Evolutionary conservation across 2,888 invertebrate genomes (phyloP).

Genomic region (Ornithoptera alexandrae): DNA sequence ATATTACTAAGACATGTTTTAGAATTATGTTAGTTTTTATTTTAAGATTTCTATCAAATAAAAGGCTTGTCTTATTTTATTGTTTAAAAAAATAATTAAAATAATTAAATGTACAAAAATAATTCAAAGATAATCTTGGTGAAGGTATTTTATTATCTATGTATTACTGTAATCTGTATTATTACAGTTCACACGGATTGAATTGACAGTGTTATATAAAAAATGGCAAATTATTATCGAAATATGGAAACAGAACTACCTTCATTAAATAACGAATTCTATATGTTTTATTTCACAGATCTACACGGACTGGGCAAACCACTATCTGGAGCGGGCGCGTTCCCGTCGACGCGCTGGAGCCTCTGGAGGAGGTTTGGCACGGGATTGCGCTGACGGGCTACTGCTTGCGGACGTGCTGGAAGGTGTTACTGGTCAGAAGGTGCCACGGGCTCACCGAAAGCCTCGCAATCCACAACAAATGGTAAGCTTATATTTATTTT

Average conservation of each 20-base stretch:
- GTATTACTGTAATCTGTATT: too few species aligned
- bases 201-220: too few species aligned
- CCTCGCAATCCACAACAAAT: constrained; percentile 95
- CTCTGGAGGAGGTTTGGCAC: constrained; percentile 86
- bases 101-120: too few species aligned
- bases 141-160: constrained; percentile 13
- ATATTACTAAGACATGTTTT: too few species aligned
- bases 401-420: constrained; percentile 96
- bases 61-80: too few species aligned
- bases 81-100: too few species aligned
- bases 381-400: constrained; percentile 95
- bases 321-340: constrained; percentile 95
- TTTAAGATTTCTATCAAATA: too few species aligned
- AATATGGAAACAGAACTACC: neutral
- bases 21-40: too few species aligned
- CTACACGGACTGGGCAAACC: constrained; percentile 99
- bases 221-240: neutral
- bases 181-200: too few species aligned
- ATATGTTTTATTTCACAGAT: constrained; percentile 83
- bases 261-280: neutral
- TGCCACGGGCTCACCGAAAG: constrained; percentile 86
- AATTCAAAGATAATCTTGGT: too few species aligned
- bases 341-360: constrained; percentile 90
- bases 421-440: constrained; percentile 90
- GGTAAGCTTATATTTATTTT: constrained; percentile 81